phyloP scores from a whole-genome alignment of 2,113 vertebrate species.

The Zootoca vivipara region DNA sequence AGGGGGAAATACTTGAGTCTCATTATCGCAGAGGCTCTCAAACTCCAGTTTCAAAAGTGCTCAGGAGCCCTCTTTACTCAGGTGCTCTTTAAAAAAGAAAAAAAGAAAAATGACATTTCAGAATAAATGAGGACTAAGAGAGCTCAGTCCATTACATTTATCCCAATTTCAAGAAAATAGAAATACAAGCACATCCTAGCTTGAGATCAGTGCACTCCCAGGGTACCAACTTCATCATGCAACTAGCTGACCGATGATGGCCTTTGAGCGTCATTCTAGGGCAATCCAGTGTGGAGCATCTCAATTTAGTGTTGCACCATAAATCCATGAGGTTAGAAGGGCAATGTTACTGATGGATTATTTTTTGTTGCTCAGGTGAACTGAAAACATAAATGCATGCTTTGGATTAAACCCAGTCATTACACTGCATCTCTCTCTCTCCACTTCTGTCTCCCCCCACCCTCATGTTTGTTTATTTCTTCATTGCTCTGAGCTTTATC shows the following conservation, averaged over 20 bases:
- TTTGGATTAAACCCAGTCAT: neutral
- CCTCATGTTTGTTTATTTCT: too few species aligned
- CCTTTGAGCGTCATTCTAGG: neutral
- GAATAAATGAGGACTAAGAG: neutral
- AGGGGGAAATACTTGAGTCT: neutral
- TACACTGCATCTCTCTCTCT: too few species aligned
- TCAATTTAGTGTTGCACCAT: neutral
- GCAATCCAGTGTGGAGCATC: neutral
- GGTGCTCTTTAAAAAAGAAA: neutral
- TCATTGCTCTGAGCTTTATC: too few species aligned
- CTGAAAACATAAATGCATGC: neutral
- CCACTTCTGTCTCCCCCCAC: too few species aligned
- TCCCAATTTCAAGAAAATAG: neutral
- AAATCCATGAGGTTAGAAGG: neutral
- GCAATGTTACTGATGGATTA: too few species aligned
- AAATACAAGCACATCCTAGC: neutral
- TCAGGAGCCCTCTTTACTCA: constrained; percentile 8
- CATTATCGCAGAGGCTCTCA: neutral
- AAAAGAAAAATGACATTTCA: constrained; percentile 6
- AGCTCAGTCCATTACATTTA: neutral
- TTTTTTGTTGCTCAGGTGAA: neutral
- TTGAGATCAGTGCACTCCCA: neutral
- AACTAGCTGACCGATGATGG: neutral
- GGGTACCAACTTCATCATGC: neutral
- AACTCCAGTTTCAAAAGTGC: constrained; percentile 22